A percentile compares a stretch with the other conserved stretches of the same genome.
These are phyloP conservation scores for Cyrtonyx montezumae DNA, from an alignment of 2,113 vertebrate species.

Conservation along the genomic window DNA sequence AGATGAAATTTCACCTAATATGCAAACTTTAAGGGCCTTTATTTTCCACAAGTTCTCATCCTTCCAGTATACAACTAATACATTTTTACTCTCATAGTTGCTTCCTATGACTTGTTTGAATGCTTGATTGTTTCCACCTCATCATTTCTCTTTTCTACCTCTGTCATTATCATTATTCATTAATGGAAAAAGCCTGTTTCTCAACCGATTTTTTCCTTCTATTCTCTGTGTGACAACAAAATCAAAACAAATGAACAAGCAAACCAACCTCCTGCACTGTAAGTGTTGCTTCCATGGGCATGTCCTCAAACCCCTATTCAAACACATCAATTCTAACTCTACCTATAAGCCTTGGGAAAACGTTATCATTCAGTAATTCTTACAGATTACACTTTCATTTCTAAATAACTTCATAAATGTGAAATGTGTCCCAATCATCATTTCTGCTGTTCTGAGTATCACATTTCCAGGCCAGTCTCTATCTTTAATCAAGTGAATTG, in stretches of 20 bases:
- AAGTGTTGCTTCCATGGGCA: background rate
- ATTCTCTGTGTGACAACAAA: background rate
- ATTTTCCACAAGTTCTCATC: background rate
- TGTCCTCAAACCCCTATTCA: background rate
- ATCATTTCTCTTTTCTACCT: background rate
- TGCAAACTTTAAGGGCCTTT: background rate
- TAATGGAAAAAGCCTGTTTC: background rate
- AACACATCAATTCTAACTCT: background rate
- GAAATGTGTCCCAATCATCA: background rate
- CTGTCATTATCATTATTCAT: background rate
- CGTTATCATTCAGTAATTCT: background rate
- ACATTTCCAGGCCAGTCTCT: background rate
- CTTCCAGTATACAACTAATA: background rate
- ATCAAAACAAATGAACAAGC: background rate
- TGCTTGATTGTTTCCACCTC: background rate
- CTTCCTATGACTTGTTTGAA: background rate
- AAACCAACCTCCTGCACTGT: background rate
- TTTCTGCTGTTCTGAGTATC: background rate
- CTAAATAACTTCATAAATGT: background rate
- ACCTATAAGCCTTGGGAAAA: background rate
- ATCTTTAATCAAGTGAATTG: background rate
- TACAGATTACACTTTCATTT: background rate
- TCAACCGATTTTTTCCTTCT: background rate
- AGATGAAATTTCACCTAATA: background rate
- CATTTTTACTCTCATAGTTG: background rate